These are phyloP conservation scores for Pantelozetes paolii DNA, from an alignment of 2,888 invertebrate genomes.

Conservation along the genomic window DNA sequence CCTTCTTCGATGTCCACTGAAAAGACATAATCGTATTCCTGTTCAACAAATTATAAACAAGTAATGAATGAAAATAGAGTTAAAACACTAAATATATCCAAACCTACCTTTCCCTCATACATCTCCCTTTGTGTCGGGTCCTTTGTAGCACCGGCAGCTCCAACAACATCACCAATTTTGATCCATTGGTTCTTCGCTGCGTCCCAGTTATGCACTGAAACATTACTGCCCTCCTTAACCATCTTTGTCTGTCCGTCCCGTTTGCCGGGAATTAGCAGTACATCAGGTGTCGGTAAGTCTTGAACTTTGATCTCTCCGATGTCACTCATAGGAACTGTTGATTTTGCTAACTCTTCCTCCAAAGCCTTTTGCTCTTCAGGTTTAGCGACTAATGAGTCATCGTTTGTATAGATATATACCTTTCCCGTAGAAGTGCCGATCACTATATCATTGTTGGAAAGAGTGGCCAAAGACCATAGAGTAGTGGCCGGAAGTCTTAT, in stretches of 20 bases:
- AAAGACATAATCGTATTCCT: slow-evolving; percentile 91
- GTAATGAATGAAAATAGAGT: neutral
- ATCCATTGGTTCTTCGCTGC: slow-evolving; percentile 63
- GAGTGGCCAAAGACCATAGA: slow-evolving; percentile 76
- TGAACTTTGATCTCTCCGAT: slow-evolving; percentile 79
- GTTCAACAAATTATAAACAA: slow-evolving; percentile 42
- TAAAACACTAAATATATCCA: neutral
- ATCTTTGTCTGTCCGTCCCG: slow-evolving; percentile 78
- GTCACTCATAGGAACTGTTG: slow-evolving; percentile 62
- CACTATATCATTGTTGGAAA: slow-evolving; percentile 83
- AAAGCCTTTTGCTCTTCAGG: slow-evolving; percentile 62
- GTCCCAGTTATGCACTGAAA: slow-evolving; percentile 67
- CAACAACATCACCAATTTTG: slow-evolving; percentile 83
- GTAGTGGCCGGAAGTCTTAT: slow-evolving; percentile 77
- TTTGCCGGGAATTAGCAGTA: slow-evolving; percentile 67
- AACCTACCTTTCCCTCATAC: slow-evolving; percentile 64
- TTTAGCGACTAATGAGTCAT: slow-evolving; percentile 66
- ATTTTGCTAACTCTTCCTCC: slow-evolving; percentile 66
- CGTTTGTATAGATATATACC: slow-evolving; percentile 76
- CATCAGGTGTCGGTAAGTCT: slow-evolving; percentile 78
- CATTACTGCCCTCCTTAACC: slow-evolving; percentile 67
- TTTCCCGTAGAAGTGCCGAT: slow-evolving; percentile 73
- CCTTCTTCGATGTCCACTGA: slow-evolving; percentile 92
- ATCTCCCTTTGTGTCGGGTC: slow-evolving; percentile 67
- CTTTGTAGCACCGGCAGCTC: slow-evolving; percentile 64